A percentile compares a stretch with the other conserved stretches of the same genome.
Conservation (phyloP, 2,113 vertebrate species). For the Falco punctatus region DNA sequence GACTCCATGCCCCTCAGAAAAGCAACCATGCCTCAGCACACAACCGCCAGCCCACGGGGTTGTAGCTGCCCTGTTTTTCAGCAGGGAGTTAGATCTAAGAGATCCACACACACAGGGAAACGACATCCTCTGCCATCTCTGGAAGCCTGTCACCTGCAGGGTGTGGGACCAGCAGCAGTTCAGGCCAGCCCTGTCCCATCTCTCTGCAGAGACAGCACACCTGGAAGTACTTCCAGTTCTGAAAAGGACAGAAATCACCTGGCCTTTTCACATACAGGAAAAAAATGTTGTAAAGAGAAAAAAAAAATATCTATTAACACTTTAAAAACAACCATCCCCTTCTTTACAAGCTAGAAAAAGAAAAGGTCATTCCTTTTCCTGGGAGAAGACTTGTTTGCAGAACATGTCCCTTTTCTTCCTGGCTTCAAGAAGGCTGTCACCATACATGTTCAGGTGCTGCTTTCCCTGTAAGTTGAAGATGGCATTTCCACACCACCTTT, state of each 20-base stretch:
- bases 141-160: not conserved
- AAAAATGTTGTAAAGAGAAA: not conserved
- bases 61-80: not conserved
- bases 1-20: not conserved
- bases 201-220: not conserved
- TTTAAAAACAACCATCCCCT: not conserved
- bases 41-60: accelerated
- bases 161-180: not conserved
- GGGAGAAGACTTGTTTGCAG: not conserved
- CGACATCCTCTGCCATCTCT: not conserved
- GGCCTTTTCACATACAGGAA: not conserved
- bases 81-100: not conserved
- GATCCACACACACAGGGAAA: not conserved
- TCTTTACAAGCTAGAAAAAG: not conserved
- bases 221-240: not conserved
- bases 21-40: not conserved
- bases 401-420: not conserved
- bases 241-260: not conserved
- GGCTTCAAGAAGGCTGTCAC: not conserved
- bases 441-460: not conserved
- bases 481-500: not conserved
- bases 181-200: not conserved
- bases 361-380: not conserved
- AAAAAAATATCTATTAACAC: too few relatives aligned
- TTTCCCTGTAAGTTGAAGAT: not conserved